A percentile compares a stretch with the other conserved stretches of the same genome.
These are phyloP conservation scores for Mesorhabditis belari DNA, from an alignment of 2,888 invertebrate species.

Conservation along the genomic window DNA sequence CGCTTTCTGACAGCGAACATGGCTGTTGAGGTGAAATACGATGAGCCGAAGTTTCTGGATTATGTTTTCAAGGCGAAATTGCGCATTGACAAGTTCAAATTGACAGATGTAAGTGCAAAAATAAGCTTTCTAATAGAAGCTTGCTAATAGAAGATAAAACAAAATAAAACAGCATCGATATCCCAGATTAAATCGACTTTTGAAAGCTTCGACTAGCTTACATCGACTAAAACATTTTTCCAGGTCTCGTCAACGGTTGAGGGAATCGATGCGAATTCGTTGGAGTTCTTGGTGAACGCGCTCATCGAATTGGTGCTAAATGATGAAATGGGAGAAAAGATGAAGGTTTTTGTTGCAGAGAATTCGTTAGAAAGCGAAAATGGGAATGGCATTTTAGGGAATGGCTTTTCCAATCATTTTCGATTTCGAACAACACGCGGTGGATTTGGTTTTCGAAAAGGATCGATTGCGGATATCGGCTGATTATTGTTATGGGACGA, in stretches of 20 bases:
- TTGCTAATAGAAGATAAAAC: too few relatives aligned
- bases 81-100: conserved; percentile 50
- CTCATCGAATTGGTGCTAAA: conserved; percentile 49
- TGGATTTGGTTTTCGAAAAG: conserved; percentile 45
- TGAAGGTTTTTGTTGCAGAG: conserved; percentile 29
- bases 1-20: conserved; percentile 50
- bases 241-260: conserved; percentile 43
- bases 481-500: background rate
- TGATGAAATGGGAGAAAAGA: conserved; percentile 49
- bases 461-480: conserved; percentile 18
- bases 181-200: too few relatives aligned
- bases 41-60: conserved; percentile 44
- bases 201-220: too few relatives aligned
- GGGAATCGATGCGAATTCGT: conserved; percentile 48
- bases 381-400: conserved; percentile 7
- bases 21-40: conserved; percentile 45
- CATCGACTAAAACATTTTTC: background rate
- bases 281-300: conserved; percentile 51
- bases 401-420: conserved; percentile 49
- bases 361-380: background rate
- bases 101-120: conserved; percentile 37
- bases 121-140: too few relatives aligned
- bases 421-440: conserved; percentile 44
- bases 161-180: too few relatives aligned
- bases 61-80: conserved; percentile 41